Base-by-base conservation (phyloP, 2,888 invertebrate species). In the Agrenia bidenticulata region DNA sequence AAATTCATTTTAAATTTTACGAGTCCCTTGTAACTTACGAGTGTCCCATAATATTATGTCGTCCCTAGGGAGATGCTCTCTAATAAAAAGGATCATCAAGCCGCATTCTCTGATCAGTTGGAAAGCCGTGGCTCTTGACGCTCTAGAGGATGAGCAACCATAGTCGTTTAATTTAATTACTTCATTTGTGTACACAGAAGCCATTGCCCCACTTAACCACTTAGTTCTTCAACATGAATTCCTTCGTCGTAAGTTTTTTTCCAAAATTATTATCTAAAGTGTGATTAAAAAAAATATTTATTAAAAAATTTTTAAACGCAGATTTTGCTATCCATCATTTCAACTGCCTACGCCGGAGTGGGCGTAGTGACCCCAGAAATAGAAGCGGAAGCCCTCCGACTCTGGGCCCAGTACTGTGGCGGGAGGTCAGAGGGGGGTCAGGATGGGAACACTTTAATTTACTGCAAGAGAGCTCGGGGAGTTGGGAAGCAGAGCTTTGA, bases 311-410 rank as follows among this genome's bases (percentile, higher is more conserved):
- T 32, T 32, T 32, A 32, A 32, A 32, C n/a, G n/a, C 2, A 11
- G 24, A 49, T 45, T 56, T 45, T 62, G 2, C n/a, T 32, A n/a
- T 19, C 23, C 4, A 17, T 51, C 4, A 5, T 66, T n/a, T 49
- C 62, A 11, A 17, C 42, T 0, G 60, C 51, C 5, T 21, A 32
- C 5, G 42, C 56, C 2, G 66, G 66, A 21, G 63, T 66, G 2
- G 66, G 66, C 7, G 53, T 66, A 1, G 62, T 66, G 1, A 66
- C 66, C n/a, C 62, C 66, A 1, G 69, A 65, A 24, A 64, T 63
- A 17, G 69, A 69, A 37, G 63, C 58, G 9, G 63, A 69, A 50
- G 69, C 69, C n/a, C 19, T 63, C 1, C 50, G 61, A 21, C 60
- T 69, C 45, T 69, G 69, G 69, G 39, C 54, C 37, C 53, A 51